Base-by-base conservation (phyloP, 1,140 invertebrate species). In the Varroa destructor region DNA sequence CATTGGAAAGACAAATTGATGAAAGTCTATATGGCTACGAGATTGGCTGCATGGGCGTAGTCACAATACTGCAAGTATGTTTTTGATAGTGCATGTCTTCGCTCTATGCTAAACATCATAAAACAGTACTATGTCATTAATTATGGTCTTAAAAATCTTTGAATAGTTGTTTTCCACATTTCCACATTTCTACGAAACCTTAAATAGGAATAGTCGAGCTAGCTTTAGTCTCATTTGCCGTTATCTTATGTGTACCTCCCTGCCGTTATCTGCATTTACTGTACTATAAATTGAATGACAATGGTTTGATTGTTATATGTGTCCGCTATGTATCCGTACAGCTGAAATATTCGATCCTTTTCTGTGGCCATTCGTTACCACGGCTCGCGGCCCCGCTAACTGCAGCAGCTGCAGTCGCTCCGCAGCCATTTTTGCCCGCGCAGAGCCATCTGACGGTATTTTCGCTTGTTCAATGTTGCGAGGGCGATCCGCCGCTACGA, bases 301-400 rank as follows among this genome's bases (percentile, higher is more conserved):
- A 25, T 25, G 25, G 25, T 25, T 25, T 25, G 25, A 25, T 25
- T 25, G 25, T 25, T 25, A 25, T 25, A 25, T 25, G 25, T 25
- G 25, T 25, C 25, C 25, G 25, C 25, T 25, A 25, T 25, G 25
- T 25, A 25, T 25, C 25, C 25, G 46, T 25, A 1, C 61, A 67
- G 61, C 61, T 67, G 12, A 67, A 67, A 46, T 67, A 67, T 37
- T 67, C 61, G 37, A 67, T 67, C 2, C 61, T 67, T 12, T 67
- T 67, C 61, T 40, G 61, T 37, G 61, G 36, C 12, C 61, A 67
- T 40, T 67, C 61, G 40, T 8, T 67, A 2, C 61, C 61, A 1
- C 12, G 12, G 61, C 61, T 67, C 1, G 12, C 40, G 12, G 14
- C 37, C 40, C 61, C 61, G 1, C 8, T 67, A 37, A 5, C 46